These are phyloP conservation scores for Platyura marginata DNA, from an alignment of 1,140 invertebrate genomes.

Conservation along the genomic window DNA sequence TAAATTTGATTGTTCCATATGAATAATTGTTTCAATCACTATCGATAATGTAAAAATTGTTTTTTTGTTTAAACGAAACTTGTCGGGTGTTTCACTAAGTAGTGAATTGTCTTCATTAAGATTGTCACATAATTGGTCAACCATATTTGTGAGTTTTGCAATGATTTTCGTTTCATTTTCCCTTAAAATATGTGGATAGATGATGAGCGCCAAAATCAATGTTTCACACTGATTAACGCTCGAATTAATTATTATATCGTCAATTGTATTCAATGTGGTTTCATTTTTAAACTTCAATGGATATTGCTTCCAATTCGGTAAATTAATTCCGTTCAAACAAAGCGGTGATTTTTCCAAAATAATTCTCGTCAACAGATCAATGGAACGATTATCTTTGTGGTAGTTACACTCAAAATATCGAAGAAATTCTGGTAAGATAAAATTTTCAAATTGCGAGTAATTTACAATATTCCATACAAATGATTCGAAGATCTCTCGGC, in stretches of 20 bases:
- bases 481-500: slow-evolving; percentile 33
- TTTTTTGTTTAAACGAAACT: slow-evolving; percentile 7
- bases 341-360: slow-evolving; percentile 43
- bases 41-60: slow-evolving; percentile 10
- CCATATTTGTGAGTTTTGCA: not conserved
- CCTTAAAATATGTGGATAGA: slow-evolving; percentile 37
- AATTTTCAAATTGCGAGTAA: slow-evolving; percentile 49
- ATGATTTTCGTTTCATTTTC: slow-evolving; percentile 12
- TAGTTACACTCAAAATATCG: slow-evolving; percentile 32
- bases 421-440: slow-evolving; percentile 49
- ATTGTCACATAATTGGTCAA: too few species aligned
- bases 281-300: slow-evolving; percentile 32
- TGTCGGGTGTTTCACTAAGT: too few species aligned
- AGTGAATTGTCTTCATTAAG: too few species aligned
- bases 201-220: slow-evolving; percentile 33
- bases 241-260: not conserved
- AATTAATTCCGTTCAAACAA: slow-evolving; percentile 32
- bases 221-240: slow-evolving; percentile 11
- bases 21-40: slow-evolving; percentile 10
- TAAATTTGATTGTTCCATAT: slow-evolving; percentile 1
- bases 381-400: slow-evolving; percentile 30
- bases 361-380: slow-evolving; percentile 46
- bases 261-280: not conserved
- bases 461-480: slow-evolving; percentile 42
- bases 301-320: slow-evolving; percentile 43